Percentiles rank a stretch among this genome's conserved stretches.
Evolutionary conservation across 2,113 vertebrate genomes (phyloP).

Genomic region (Xenopus laevis): DNA sequence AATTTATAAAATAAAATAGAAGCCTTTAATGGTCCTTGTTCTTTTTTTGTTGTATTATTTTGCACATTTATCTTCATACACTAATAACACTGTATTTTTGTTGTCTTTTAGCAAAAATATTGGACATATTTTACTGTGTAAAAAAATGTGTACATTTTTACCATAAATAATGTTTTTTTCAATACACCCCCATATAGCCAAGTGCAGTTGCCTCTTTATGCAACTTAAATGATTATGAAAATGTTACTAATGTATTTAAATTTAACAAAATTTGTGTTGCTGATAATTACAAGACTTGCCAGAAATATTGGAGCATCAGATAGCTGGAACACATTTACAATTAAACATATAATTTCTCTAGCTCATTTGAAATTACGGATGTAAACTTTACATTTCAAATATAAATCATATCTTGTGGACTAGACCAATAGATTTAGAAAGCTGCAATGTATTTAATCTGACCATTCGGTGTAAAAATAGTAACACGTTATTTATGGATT

Average conservation of each 20-base stretch:
- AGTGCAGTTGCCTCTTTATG: constrained; percentile 10
- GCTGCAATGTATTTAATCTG: too few relatives aligned
- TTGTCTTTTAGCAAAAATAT: background rate
- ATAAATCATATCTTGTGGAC: background rate
- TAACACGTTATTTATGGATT: too few relatives aligned
- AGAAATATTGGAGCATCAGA: background rate
- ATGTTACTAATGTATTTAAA: background rate
- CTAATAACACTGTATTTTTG: background rate
- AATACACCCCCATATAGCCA: background rate
- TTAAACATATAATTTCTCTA: background rate
- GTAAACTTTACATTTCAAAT: background rate
- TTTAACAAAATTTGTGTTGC: background rate
- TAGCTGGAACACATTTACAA: background rate
- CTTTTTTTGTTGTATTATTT: background rate
- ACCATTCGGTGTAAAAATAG: too few relatives aligned
- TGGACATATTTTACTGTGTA: background rate
- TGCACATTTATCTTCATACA: background rate
- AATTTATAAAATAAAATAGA: background rate
- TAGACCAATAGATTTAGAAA: too few relatives aligned
- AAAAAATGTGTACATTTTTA: background rate
- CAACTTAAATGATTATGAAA: background rate
- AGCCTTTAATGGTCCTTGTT: background rate
- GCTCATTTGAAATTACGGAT: background rate
- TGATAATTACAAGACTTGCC: background rate
- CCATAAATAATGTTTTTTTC: background rate